Conservation (phyloP, 2,888 invertebrate species). For the Tiliacea citrago region DNA sequence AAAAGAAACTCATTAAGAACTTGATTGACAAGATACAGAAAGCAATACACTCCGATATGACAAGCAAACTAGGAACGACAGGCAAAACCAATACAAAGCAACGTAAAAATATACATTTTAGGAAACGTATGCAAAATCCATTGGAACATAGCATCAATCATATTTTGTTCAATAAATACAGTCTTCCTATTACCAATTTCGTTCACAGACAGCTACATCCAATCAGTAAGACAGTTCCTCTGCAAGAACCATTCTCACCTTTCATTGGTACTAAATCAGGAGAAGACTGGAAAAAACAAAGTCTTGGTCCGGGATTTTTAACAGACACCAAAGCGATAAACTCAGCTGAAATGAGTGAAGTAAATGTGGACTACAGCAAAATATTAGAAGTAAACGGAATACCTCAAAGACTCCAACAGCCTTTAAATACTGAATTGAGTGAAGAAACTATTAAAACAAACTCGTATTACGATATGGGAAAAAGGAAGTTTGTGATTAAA, state of each 20-base stretch:
- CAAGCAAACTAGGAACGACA: constrained; percentile 25
- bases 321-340: constrained; percentile 77
- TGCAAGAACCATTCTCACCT: constrained; percentile 60
- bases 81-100: constrained; percentile 61
- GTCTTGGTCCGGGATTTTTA: constrained; percentile 74
- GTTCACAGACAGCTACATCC: constrained; percentile 76
- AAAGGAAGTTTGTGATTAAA: constrained; percentile 80
- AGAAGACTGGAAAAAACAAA: constrained; percentile 71
- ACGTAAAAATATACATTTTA: constrained; percentile 73
- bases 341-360: constrained; percentile 80
- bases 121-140: constrained; percentile 80
- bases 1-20: constrained; percentile 80
- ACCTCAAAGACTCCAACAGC: constrained; percentile 81
- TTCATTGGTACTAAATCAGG: constrained; percentile 69
- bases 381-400: constrained; percentile 73
- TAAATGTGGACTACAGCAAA: constrained; percentile 78
- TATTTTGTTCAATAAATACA: constrained; percentile 65
- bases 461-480: constrained; percentile 72
- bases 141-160: constrained; percentile 66
- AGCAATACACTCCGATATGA: constrained; percentile 77
- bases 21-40: constrained; percentile 84
- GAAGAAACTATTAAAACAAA: constrained; percentile 64
- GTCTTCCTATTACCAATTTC: constrained; percentile 61
- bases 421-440: constrained; percentile 74
- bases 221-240: constrained; percentile 72